phyloP scores from a whole-genome alignment of 2,888 invertebrate species.

The Polymixis lichenea region DNA sequence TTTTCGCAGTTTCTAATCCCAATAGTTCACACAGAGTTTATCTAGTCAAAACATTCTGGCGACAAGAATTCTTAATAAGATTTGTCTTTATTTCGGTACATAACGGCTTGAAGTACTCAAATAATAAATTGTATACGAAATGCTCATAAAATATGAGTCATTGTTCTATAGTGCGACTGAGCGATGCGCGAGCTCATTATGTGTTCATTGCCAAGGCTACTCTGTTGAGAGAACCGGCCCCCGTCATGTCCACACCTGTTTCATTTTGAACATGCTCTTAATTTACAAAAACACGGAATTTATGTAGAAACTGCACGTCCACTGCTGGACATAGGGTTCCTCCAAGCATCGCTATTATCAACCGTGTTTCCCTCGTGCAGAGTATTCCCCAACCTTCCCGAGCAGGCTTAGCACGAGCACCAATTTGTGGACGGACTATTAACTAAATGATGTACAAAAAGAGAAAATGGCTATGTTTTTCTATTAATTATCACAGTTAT shows the following conservation, averaged over 20 bases:
- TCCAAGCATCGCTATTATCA: not conserved
- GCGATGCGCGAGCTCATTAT: slow-evolving; percentile 28
- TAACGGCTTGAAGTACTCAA: not conserved
- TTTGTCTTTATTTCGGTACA: slow-evolving; percentile 14
- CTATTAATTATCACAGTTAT: no score
- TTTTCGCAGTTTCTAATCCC: not conserved
- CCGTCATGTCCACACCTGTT: slow-evolving; percentile 2
- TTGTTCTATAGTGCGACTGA: slow-evolving; percentile 17
- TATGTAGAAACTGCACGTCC: not conserved
- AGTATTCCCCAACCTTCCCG: not conserved
- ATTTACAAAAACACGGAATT: not conserved
- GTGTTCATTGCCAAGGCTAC: slow-evolving; percentile 49
- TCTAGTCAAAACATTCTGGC: not conserved
- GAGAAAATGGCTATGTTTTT: no score
- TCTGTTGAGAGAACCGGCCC: slow-evolving; percentile 13
- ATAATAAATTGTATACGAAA: slow-evolving; percentile 27
- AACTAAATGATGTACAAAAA: no score
- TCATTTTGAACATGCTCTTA: slow-evolving; percentile 10
- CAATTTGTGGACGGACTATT: no score
- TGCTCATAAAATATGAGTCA: slow-evolving; percentile 37
- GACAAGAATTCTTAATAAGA: not conserved
- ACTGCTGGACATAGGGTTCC: not conserved
- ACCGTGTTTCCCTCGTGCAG: not conserved
- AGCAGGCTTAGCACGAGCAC: no score
- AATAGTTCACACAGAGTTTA: not conserved